phyloP scores from a whole-genome alignment of 2,888 invertebrate species.

The Sesamia inferens region DNA sequence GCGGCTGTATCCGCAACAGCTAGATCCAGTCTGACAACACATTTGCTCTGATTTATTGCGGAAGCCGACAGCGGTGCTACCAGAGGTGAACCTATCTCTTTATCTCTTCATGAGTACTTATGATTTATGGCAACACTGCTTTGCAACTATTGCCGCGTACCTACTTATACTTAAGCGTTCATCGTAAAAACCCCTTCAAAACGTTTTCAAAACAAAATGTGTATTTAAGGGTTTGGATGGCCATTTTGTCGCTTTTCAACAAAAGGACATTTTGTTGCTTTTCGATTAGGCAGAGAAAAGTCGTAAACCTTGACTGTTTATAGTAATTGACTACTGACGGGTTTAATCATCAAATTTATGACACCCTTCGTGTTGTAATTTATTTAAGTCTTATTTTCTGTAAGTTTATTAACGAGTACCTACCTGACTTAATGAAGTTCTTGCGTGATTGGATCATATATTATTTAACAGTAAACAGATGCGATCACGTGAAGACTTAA shows the following conservation, averaged over 20 bases:
- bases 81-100: constrained; percentile 62
- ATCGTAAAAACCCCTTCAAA: constrained; percentile 3
- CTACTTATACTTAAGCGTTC: background rate
- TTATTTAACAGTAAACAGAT: background rate
- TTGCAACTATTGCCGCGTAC: constrained; percentile 10
- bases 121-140: constrained; percentile 34
- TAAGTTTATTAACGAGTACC: background rate
- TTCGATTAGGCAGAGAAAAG: constrained; percentile 1
- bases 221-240: constrained; percentile 5
- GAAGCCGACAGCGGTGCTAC: constrained; percentile 57
- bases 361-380: constrained; percentile 8
- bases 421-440: background rate
- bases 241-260: constrained; percentile 9
- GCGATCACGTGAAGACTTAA: background rate
- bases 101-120: constrained; percentile 46
- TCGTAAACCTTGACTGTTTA: constrained; percentile 27
- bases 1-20: constrained; percentile 29
- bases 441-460: background rate
- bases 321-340: constrained; percentile 19
- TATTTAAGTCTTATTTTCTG: constrained; percentile 3
- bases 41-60: constrained; percentile 70
- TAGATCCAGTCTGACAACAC: constrained; percentile 51
- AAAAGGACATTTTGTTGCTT: too few species aligned
- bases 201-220: background rate
- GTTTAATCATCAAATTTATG: constrained; percentile 11